phyloP scores from a whole-genome alignment of 2,113 vertebrate species.

The Hepsetus odoe region DNA sequence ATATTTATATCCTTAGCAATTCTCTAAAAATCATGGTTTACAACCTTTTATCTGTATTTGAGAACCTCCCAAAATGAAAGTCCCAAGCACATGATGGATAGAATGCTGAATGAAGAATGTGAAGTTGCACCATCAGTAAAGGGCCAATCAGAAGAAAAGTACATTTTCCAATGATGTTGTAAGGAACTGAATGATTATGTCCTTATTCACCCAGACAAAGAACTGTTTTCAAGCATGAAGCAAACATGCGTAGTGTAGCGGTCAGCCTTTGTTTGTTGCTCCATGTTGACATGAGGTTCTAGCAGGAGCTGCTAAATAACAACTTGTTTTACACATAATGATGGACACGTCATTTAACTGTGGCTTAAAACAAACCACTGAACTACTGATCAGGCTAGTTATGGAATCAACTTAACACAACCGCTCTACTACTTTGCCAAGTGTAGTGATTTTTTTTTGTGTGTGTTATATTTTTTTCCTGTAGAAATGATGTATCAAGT shows the following conservation, averaged over 20 bases:
- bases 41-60: too few species aligned
- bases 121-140: background rate
- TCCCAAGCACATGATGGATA: background rate
- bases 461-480: too few species aligned
- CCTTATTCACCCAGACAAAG: background rate
- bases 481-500: too few species aligned
- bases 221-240: background rate
- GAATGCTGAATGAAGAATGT: background rate
- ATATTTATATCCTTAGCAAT: too few species aligned
- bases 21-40: too few species aligned
- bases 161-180: background rate
- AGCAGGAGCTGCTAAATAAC: conserved; percentile 23
- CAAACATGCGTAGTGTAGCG: background rate
- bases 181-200: background rate
- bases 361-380: background rate
- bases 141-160: background rate
- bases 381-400: background rate
- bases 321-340: conserved; percentile 19
- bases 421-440: too few species aligned
- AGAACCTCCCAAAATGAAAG: background rate
- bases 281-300: background rate
- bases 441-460: too few species aligned
- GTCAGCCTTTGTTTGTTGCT: conserved; percentile 4
- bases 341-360: background rate
- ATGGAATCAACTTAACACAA: background rate